Evolutionary conservation across 2,888 invertebrate species (phyloP).

Genomic region (Nezara viridula): DNA sequence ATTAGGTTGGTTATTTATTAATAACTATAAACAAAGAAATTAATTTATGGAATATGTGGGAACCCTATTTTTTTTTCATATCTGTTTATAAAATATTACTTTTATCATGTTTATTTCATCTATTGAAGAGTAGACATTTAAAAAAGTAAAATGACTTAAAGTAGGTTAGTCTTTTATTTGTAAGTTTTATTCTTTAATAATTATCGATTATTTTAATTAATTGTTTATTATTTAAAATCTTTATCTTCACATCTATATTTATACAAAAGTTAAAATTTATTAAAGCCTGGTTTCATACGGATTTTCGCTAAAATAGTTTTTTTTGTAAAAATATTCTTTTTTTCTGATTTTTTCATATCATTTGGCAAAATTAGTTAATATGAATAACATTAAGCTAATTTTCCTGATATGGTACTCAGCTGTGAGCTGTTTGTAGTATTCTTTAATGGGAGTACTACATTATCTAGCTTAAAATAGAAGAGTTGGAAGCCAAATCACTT

Average conservation of each 20-base stretch:
- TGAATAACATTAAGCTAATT: not conserved
- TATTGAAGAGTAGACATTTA: not conserved
- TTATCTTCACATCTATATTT: constrained; percentile 66
- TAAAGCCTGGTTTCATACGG: too few species aligned
- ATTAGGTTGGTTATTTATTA: too few species aligned
- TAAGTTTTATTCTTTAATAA: not conserved
- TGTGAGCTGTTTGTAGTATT: not conserved
- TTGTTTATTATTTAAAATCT: not conserved
- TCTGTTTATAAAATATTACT: not conserved
- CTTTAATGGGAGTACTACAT: not conserved
- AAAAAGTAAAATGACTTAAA: not conserved
- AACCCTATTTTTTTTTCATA: too few species aligned
- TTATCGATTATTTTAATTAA: not conserved
- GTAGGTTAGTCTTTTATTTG: not conserved
- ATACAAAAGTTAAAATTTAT: not conserved
- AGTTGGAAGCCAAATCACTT: not conserved
- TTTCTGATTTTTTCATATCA: not conserved
- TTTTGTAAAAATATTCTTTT: not conserved
- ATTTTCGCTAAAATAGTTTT: too few species aligned
- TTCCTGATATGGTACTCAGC: not conserved
- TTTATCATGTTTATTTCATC: not conserved
- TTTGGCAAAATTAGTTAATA: not conserved
- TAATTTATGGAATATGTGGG: too few species aligned
- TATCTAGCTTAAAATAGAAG: constrained; percentile 27
- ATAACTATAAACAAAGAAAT: too few species aligned